Evolutionary conservation across 2,797 vertebrate genomes (phyloP).

Genomic region (Protosalanx chinensis): DNA sequence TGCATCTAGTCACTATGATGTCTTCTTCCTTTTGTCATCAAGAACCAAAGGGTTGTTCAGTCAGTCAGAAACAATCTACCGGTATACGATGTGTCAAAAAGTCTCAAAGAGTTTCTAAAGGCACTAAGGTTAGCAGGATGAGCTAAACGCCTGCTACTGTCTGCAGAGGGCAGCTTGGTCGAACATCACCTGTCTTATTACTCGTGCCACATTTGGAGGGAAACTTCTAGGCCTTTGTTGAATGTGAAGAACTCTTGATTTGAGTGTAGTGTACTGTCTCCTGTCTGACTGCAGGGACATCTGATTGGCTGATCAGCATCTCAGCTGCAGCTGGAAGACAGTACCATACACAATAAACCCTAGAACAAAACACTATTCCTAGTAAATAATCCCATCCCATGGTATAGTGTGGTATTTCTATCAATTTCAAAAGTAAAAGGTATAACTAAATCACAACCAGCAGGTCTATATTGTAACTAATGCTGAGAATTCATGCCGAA

Average conservation of each 20-base stretch:
- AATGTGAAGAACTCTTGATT: not conserved
- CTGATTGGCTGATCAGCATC: constrained; percentile 16
- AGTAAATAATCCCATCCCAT: not conserved
- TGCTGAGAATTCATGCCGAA: not conserved
- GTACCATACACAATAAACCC: not conserved
- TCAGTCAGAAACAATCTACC: not conserved
- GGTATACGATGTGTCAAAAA: not conserved
- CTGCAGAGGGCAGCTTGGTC: not conserved
- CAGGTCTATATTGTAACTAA: not conserved
- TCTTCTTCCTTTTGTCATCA: not conserved
- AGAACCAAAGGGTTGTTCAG: not conserved
- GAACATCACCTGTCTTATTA: not conserved
- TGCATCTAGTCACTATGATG: not conserved
- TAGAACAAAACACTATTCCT: not conserved
- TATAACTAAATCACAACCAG: not conserved
- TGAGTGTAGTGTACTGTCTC: not conserved
- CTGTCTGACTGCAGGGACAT: not conserved
- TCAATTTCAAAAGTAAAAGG: not conserved
- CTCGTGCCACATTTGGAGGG: not conserved
- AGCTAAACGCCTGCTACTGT: not conserved
- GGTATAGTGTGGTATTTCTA: not conserved
- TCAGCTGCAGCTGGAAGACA: not conserved
- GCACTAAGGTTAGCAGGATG: not conserved
- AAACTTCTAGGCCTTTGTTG: not conserved
- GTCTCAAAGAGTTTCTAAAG: not conserved